Evolutionary conservation across 2,113 vertebrate genomes (phyloP).

Genomic region (Centropristis striata): DNA sequence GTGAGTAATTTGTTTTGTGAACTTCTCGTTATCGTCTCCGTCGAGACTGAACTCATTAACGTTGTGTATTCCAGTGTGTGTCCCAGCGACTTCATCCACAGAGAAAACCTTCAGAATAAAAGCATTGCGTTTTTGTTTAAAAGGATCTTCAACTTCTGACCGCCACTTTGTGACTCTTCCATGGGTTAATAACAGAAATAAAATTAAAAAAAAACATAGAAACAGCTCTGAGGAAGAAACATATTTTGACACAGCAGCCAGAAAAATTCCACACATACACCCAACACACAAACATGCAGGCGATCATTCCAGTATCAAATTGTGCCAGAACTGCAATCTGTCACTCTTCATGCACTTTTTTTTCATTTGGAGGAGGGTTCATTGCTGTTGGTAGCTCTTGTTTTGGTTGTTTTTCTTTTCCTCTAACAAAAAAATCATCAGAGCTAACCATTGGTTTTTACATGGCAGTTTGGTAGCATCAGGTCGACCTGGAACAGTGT

Average conservation of each 20-base stretch:
- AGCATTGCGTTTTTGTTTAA: constrained; percentile 6
- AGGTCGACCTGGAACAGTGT: constrained; percentile 45
- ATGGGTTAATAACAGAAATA: constrained; percentile 51
- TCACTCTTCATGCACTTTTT: constrained; percentile 69
- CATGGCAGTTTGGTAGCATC: constrained; percentile 76
- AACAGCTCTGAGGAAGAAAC: constrained; percentile 37
- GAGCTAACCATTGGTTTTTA: constrained; percentile 43
- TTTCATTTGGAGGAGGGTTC: constrained; percentile 19
- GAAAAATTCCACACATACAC: constrained; percentile 34
- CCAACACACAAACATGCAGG: constrained; percentile 65
- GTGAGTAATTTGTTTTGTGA: constrained; percentile 18
- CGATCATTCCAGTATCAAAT: constrained; percentile 39
- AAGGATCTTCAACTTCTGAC: constrained; percentile 23
- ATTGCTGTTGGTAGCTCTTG: constrained; percentile 7
- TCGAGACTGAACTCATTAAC: constrained; percentile 11
- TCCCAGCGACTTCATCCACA: constrained; percentile 56
- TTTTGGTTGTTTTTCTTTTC: constrained; percentile 33
- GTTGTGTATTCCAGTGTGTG: constrained; percentile 62
- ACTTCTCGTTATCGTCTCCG: background rate
- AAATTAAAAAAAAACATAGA: constrained; percentile 44
- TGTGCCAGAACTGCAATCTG: constrained; percentile 36
- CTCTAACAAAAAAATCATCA: constrained; percentile 19
- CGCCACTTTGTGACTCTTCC: constrained; percentile 19
- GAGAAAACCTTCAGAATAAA: constrained; percentile 56
- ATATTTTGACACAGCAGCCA: constrained; percentile 59